A percentile compares a stretch with the other conserved stretches of the same genome.
Conservation (phyloP, 1,140 invertebrate species). For the Brachionus calyciflorus region DNA sequence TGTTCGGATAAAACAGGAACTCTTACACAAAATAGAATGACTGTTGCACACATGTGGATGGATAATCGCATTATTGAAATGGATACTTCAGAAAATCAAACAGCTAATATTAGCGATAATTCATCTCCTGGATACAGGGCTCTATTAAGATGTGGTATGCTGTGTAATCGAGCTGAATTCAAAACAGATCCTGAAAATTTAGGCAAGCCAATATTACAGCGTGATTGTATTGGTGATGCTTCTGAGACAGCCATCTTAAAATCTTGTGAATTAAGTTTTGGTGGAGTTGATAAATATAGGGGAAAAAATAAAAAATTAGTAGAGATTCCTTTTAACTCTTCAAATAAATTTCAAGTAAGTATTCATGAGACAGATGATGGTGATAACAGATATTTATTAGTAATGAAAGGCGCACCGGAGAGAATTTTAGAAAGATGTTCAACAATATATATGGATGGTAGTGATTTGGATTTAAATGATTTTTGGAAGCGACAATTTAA, state of each 20-base stretch:
- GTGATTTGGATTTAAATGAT: conserved; percentile 88
- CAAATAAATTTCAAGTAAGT: conserved; percentile 86
- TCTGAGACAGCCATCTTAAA: conserved; percentile 58
- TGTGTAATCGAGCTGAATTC: conserved; percentile 48
- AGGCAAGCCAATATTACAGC: conserved; percentile 34
- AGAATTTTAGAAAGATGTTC: conserved; percentile 91
- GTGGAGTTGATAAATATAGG: conserved; percentile 64
- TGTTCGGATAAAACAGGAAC: conserved; percentile 96
- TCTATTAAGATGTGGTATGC: conserved; percentile 35
- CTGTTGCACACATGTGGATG: conserved; percentile 95
- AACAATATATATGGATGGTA: conserved; percentile 91
- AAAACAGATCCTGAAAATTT: conserved; percentile 32
- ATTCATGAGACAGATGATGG: conserved; percentile 48
- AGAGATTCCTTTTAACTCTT: conserved; percentile 98
- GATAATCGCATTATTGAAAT: conserved; percentile 94
- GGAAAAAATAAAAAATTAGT: conserved; percentile 88
- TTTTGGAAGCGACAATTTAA: conserved; percentile 97
- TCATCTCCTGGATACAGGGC: not conserved
- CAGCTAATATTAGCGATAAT: not conserved
- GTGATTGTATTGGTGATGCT: conserved; percentile 53
- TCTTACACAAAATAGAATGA: conserved; percentile 92
- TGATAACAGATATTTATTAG: conserved; percentile 73
- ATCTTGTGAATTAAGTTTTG: conserved; percentile 52
- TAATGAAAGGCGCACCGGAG: conserved; percentile 99
- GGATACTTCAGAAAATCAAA: conserved; percentile 67